These are phyloP conservation scores for Pseudochirops cupreus DNA, from an alignment of 2,797 vertebrate species.

Conservation along the genomic window DNA sequence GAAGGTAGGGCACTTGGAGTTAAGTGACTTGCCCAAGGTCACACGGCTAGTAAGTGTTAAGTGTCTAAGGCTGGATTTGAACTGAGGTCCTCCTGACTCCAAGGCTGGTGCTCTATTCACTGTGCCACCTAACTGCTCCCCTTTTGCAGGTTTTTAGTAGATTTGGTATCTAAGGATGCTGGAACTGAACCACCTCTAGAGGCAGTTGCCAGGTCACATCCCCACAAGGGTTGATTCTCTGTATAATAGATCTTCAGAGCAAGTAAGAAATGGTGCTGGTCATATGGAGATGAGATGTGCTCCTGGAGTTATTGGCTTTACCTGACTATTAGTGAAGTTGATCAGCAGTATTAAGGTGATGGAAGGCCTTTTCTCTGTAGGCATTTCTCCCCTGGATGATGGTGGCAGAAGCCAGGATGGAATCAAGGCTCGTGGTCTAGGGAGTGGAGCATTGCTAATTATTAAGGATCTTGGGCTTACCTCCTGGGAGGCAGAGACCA, in stretches of 20 bases:
- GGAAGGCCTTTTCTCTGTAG: background rate
- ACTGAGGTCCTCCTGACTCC: too few species aligned
- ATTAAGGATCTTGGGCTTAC: background rate
- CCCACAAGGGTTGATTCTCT: background rate
- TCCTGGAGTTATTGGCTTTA: background rate
- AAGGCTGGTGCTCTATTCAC: too few species aligned
- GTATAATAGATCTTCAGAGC: background rate
- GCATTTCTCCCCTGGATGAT: background rate
- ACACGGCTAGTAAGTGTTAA: too few species aligned
- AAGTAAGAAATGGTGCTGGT: background rate
- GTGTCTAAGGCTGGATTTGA: too few species aligned
- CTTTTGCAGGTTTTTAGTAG: background rate
- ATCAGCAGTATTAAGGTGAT: background rate
- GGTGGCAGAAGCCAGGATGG: background rate
- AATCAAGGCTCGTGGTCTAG: background rate
- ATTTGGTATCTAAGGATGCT: background rate
- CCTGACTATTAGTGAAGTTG: background rate
- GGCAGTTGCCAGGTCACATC: background rate
- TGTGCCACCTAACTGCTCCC: too few species aligned
- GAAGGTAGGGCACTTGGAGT: too few species aligned
- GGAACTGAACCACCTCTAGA: background rate
- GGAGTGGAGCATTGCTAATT: background rate
- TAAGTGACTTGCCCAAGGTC: too few species aligned
- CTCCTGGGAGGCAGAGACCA: background rate
- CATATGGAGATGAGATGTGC: background rate